phyloP scores from a whole-genome alignment of 92 coral and sea anemone species.

The Parazoanthus darwini region DNA sequence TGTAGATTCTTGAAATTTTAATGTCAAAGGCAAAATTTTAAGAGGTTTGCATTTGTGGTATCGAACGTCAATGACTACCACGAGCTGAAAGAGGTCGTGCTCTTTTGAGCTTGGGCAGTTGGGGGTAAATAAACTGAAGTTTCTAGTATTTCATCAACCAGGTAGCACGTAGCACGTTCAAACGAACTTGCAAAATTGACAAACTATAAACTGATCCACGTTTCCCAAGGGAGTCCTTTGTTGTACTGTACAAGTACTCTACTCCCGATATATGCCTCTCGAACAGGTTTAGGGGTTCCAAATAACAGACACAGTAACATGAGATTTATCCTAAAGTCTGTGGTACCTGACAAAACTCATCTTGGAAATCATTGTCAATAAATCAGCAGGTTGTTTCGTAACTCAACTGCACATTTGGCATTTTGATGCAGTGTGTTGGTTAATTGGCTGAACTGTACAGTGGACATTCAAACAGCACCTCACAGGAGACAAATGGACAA shows the following conservation, averaged over 20 bases:
- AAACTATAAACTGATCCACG: not conserved
- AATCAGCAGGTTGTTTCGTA: slow-evolving; percentile 5
- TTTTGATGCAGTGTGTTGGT: not conserved
- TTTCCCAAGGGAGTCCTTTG: slow-evolving; percentile 18
- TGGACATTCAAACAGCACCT: not conserved
- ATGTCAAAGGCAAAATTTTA: not conserved
- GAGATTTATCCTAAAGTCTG: not conserved
- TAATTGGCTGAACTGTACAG: not conserved
- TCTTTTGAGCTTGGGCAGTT: slow-evolving; percentile 11
- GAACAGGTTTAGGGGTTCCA: not conserved
- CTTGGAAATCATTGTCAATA: not conserved
- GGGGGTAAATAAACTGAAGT: not conserved
- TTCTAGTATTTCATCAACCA: not conserved
- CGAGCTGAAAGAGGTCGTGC: not conserved
- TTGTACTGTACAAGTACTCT: not conserved
- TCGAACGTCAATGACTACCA: not conserved
- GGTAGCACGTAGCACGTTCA: not conserved
- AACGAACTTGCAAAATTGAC: not conserved
- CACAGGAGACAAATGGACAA: not conserved
- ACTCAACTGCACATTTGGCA: slow-evolving; percentile 21
- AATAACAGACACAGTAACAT: not conserved
- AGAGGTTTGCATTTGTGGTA: not conserved
- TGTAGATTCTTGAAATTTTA: not conserved
- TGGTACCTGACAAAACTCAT: not conserved
- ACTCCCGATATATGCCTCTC: not conserved